A percentile compares a stretch with the other conserved stretches of the same genome.
Evolutionary conservation across 1,140 invertebrate genomes (phyloP).

Genomic region (Teleogryllus occipitalis): DNA sequence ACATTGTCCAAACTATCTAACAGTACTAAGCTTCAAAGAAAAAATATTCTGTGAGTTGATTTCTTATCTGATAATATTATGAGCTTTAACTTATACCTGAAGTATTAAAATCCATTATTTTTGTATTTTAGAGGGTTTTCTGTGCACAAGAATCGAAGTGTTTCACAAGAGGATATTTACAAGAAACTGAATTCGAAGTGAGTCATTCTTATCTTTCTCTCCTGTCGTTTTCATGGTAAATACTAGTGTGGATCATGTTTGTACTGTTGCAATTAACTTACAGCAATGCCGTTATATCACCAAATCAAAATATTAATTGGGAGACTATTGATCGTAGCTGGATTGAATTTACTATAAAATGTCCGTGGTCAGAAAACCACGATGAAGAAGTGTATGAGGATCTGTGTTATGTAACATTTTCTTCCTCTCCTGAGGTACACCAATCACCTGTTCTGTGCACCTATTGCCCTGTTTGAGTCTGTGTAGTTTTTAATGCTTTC

Average conservation of each 20-base stretch:
- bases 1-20: conserved; percentile 82
- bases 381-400: conserved; percentile 82
- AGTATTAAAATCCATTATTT: conserved; percentile 13
- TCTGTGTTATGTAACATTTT: conserved; percentile 75
- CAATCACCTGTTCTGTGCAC: conserved; percentile 20
- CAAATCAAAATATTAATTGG: conserved; percentile 20
- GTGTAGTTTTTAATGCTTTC: not conserved
- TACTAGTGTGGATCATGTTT: not conserved
- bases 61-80: not conserved
- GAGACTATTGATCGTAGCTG: conserved; percentile 33
- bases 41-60: conserved; percentile 60
- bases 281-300: conserved; percentile 16
- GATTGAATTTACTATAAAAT: conserved; percentile 55
- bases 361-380: conserved; percentile 47
- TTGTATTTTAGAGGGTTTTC: conserved; percentile 61
- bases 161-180: conserved; percentile 75
- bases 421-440: conserved; percentile 52
- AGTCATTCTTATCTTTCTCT: conserved; percentile 27
- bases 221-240: not conserved
- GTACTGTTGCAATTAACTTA: conserved; percentile 16
- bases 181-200: conserved; percentile 57
- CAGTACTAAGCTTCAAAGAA: conserved; percentile 54
- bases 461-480: not conserved
- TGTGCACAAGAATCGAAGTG: conserved; percentile 49
- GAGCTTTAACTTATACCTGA: not conserved